Percentiles rank a stretch among this genome's conserved stretches.
Conservation (phyloP, 2,888 invertebrate genomes). For the Ypsolopha sequella region DNA sequence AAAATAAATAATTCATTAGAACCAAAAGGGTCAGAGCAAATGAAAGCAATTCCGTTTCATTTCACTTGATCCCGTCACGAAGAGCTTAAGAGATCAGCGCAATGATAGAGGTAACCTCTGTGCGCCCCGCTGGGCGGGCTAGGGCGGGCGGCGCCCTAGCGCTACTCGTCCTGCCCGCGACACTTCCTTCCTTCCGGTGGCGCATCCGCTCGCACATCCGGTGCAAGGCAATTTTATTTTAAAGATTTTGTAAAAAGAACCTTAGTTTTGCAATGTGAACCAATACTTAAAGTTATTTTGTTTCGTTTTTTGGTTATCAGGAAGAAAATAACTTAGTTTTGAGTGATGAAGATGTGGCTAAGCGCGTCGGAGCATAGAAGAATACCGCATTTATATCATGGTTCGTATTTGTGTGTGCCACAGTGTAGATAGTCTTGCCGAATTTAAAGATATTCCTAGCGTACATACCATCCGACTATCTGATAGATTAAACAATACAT, state of each 20-base stretch:
- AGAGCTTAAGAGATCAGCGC: not conserved
- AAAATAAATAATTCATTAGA: too few species aligned
- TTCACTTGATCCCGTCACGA: not conserved
- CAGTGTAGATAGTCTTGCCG: not conserved
- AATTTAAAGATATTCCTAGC: too few species aligned
- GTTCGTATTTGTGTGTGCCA: conserved; percentile 16
- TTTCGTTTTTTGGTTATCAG: too few species aligned
- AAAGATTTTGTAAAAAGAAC: not conserved
- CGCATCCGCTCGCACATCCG: conserved; percentile 53
- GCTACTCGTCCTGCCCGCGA: conserved; percentile 29
- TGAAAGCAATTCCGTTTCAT: not conserved
- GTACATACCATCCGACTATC: too few species aligned
- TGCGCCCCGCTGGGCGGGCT: not conserved
- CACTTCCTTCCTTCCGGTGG: conserved; percentile 36
- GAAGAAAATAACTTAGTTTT: too few species aligned
- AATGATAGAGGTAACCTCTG: not conserved
- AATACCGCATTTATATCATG: conserved; percentile 50
- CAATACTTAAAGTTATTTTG: too few species aligned
- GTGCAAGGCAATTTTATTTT: conserved; percentile 8
- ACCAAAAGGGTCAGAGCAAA: too few species aligned
- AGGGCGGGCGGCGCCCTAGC: conserved; percentile 11
- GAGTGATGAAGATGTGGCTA: conserved; percentile 47
- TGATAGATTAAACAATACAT: too few species aligned
- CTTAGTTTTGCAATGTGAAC: conserved; percentile 1
- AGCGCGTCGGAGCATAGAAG: conserved; percentile 46